phyloP scores from a whole-genome alignment of 53 echinoderm and acorn worm species.

The Zoroaster sp. region DNA sequence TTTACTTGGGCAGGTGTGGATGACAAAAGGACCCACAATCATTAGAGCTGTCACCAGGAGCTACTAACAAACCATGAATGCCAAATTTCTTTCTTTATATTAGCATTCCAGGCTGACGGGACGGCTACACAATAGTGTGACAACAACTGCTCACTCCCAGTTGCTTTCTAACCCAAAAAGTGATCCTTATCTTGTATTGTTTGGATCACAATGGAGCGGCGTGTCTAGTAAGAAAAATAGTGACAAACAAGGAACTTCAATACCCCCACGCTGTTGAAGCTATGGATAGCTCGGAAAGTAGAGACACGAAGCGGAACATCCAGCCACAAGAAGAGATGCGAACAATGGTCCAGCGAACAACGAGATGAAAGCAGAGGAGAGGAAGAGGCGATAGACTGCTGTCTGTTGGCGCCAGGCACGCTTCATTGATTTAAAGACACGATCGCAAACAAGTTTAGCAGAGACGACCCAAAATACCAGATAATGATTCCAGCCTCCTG shows the following conservation, averaged over 20 bases:
- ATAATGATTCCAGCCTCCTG: conserved; percentile 5
- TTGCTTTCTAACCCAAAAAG: conserved; percentile 9
- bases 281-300: not conserved
- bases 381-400: not conserved
- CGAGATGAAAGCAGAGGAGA: not conserved
- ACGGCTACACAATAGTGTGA: not conserved
- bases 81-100: too few relatives aligned
- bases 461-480: not conserved
- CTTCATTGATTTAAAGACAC: conserved; percentile 30
- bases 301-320: not conserved
- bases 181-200: conserved; percentile 31
- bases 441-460: not conserved
- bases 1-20: not conserved
- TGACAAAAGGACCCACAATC: not conserved
- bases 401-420: conserved; percentile 47
- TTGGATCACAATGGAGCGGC: conserved; percentile 5
- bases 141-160: conserved; percentile 41
- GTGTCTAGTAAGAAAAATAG: not conserved
- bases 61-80: not conserved
- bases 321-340: not conserved
- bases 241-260: not conserved
- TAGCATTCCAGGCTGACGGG: not conserved
- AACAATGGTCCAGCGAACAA: conserved; percentile 6
- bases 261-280: not conserved
- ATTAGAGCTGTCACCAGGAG: not conserved